Evolutionary conservation across 2,888 invertebrate genomes (phyloP), one percentile per base, ranked within the genome.

Genomic region (Opisthograptis luteolata): DNA sequence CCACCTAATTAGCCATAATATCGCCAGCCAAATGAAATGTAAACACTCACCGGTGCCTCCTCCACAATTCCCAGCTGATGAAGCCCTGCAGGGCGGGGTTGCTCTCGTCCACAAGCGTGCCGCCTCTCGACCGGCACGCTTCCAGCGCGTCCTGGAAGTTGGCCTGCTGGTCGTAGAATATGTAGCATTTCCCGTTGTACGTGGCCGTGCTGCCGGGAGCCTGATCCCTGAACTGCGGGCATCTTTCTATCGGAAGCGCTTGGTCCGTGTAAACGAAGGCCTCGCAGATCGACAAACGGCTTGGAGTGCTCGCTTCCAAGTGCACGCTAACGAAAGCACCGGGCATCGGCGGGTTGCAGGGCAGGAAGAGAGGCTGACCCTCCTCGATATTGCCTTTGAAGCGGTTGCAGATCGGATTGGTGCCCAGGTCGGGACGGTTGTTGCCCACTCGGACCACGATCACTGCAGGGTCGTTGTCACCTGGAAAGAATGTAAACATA

Each of bases 281-380:
- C 81, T 98, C 98, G 77, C 98, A 98, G 7, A 98, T 95, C 0
- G 97, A 97, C 8, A 98, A 88, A 55, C 96, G 96, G 55, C 94
- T 95, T 0, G 95, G 93, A 0, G 89, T 76, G 0, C 94, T 92
- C 0, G 95, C 94, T 86, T 98, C 97, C 46, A 98, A 80, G 73
- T 97, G 97, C 0, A 98, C 97, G 64, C 96, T 97, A 55, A 98
- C 97, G 80, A 98, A 98, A 5, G 98, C 98, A 0, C 97, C 97
- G 0, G 97, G 97, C 96, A 97, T 97, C 0, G 97, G 97, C 0
- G 97, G 97, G 83, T 97, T 97, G 88, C 98, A 98, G 0, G 98
- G 97, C 39, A 98, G 84, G 86, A 97, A 98, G 3, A 98, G 91
- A 0, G 98, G 97, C 71, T 97, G 96, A 0, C 97, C 97, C 77